These are phyloP conservation scores for Pterocles burchelli DNA, from an alignment of 2,113 vertebrate genomes.

Conservation along the genomic window DNA sequence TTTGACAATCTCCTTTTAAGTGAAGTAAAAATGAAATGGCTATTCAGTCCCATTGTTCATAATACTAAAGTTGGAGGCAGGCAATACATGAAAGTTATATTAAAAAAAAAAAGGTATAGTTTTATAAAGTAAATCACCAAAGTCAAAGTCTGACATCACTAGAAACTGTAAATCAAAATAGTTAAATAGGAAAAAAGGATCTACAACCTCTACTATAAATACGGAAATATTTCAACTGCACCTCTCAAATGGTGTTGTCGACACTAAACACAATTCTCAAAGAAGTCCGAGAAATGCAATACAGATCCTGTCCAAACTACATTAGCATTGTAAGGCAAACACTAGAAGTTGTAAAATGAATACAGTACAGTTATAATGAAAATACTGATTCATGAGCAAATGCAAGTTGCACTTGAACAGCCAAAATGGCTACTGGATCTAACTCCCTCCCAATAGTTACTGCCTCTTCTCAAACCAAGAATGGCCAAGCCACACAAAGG, in stretches of 20 bases:
- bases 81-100: background rate
- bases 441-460: rapidly evolving
- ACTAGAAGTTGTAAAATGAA: background rate
- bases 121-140: background rate
- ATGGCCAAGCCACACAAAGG: background rate
- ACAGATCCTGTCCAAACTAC: background rate
- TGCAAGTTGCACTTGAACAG: background rate
- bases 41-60: background rate
- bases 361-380: background rate
- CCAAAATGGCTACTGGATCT: background rate
- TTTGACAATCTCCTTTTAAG: background rate
- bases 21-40: background rate
- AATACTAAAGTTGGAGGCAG: background rate
- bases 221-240: background rate
- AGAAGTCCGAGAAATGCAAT: rapidly evolving
- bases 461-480: background rate
- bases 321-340: background rate
- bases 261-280: background rate
- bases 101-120: background rate
- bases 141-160: background rate
- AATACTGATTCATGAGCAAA: background rate
- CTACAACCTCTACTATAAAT: background rate
- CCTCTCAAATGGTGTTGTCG: background rate
- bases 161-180: background rate
- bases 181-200: background rate